Evolutionary conservation across 23 tunicate species (phyloP).

Genomic region (Diplosoma virens): DNA sequence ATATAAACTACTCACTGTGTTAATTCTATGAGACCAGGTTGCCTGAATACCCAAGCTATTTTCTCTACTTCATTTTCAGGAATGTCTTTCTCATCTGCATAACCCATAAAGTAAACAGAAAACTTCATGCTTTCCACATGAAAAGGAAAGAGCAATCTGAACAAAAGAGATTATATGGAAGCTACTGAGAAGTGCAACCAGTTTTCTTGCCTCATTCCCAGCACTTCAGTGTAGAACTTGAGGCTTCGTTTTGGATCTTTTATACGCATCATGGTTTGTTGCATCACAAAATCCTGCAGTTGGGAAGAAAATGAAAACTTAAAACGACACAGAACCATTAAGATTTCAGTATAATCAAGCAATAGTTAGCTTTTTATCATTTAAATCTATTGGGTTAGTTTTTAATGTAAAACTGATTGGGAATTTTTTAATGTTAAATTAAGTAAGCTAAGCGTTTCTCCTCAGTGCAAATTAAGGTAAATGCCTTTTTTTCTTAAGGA

Average conservation of each 20-base stretch:
- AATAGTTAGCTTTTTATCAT: too few species aligned
- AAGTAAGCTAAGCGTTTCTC: too few species aligned
- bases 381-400: too few species aligned
- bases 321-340: too few species aligned
- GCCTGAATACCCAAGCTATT: constrained; percentile 45
- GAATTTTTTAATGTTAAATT: too few species aligned
- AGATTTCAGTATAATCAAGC: too few species aligned
- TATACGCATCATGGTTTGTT: constrained; percentile 83
- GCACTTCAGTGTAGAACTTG: constrained; percentile 72
- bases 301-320: too few species aligned
- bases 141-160: constrained; percentile 40
- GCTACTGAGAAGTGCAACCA: neutral
- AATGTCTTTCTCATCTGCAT: constrained; percentile 64
- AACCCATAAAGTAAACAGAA: constrained; percentile 88
- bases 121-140: constrained; percentile 69
- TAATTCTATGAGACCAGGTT: constrained; percentile 76
- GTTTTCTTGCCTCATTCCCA: constrained; percentile 69
- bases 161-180: neutral
- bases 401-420: too few species aligned
- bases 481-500: too few species aligned
- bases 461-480: too few species aligned
- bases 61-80: constrained; percentile 47
- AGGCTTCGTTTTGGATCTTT: constrained; percentile 84
- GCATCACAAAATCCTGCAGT: constrained; percentile 76
- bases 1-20: constrained; percentile 45